Evolutionary conservation across 2,888 invertebrate species (phyloP).

Genomic region (Drosophila putrida): DNA sequence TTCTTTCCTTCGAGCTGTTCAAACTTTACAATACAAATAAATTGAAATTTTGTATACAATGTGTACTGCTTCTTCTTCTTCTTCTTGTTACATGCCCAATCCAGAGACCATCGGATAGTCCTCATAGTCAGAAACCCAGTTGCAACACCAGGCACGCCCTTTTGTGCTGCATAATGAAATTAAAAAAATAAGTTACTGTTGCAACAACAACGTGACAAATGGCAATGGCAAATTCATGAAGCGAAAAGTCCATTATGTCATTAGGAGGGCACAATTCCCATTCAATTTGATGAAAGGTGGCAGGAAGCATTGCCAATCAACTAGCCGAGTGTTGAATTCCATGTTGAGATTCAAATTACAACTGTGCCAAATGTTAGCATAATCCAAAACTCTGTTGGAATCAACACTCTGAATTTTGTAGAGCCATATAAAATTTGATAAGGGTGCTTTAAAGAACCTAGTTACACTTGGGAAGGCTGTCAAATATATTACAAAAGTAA

Average conservation of each 20-base stretch:
- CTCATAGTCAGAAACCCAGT: slow-evolving; percentile 9
- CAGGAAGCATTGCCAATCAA: slow-evolving; percentile 57
- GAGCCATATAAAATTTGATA: not conserved
- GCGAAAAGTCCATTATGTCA: slow-evolving; percentile 79
- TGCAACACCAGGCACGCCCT: slow-evolving; percentile 61
- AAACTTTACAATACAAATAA: slow-evolving; percentile 72
- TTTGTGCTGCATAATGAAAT: slow-evolving; percentile 84
- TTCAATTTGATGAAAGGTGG: slow-evolving; percentile 30
- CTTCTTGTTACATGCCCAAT: slow-evolving; percentile 24
- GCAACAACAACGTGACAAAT: slow-evolving; percentile 35
- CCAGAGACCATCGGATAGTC: slow-evolving; percentile 41
- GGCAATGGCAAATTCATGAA: slow-evolving; percentile 54
- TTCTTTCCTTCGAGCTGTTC: slow-evolving; percentile 15
- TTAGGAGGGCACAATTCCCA: slow-evolving; percentile 65
- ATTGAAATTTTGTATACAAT: slow-evolving; percentile 69
- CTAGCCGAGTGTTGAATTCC: slow-evolving; percentile 50
- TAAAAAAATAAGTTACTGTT: slow-evolving; percentile 84
- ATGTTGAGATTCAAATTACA: slow-evolving; percentile 75
- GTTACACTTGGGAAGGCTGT: slow-evolving; percentile 12
- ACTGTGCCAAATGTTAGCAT: slow-evolving; percentile 60
- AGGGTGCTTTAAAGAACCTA: slow-evolving; percentile 41
- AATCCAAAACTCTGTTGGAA: slow-evolving; percentile 57
- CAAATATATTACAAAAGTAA: slow-evolving; percentile 30
- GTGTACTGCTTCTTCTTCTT: slow-evolving; percentile 8
- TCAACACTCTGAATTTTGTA: slow-evolving; percentile 3